Conservation (phyloP, 2,888 invertebrate species). For the Microdon myrmicae region DNA sequence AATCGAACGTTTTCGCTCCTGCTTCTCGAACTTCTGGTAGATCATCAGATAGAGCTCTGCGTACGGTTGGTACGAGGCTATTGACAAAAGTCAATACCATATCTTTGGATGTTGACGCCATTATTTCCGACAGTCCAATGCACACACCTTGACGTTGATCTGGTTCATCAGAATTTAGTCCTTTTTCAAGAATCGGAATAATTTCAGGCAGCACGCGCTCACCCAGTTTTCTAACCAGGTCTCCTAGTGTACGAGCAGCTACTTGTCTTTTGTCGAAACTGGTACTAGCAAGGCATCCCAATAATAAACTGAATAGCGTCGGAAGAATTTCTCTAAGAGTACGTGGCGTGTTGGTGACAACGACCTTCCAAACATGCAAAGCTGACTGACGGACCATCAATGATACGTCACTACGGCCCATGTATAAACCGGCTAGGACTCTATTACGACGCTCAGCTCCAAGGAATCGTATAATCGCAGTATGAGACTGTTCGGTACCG, state of each 20-base stretch:
- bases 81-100: conserved; percentile 91
- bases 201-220: conserved; percentile 98
- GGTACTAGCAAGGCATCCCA: conserved; percentile 94
- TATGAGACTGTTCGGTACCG: conserved; percentile 95
- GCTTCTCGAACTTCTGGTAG: conserved; percentile 91
- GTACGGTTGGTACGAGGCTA: conserved; percentile 92
- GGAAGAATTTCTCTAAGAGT: conserved; percentile 96
- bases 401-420: conserved; percentile 97
- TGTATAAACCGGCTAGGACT: conserved; percentile 93
- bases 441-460: conserved; percentile 91
- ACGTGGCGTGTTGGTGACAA: conserved; percentile 97
- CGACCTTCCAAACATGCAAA: conserved; percentile 99
- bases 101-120: conserved; percentile 94
- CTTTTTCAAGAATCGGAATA: conserved; percentile 95
- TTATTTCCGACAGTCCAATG: conserved; percentile 97
- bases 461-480: conserved; percentile 87
- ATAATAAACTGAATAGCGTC: conserved; percentile 88
- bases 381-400: conserved; percentile 97
- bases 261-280: conserved; percentile 97
- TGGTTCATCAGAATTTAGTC: conserved; percentile 87
- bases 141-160: conserved; percentile 99
- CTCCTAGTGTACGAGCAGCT: conserved; percentile 95
- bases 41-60: conserved; percentile 92
- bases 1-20: conserved; percentile 96
- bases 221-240: conserved; percentile 95